Base-by-base conservation (phyloP, 2,797 vertebrate genomes). In the Erithacus rubecula region DNA sequence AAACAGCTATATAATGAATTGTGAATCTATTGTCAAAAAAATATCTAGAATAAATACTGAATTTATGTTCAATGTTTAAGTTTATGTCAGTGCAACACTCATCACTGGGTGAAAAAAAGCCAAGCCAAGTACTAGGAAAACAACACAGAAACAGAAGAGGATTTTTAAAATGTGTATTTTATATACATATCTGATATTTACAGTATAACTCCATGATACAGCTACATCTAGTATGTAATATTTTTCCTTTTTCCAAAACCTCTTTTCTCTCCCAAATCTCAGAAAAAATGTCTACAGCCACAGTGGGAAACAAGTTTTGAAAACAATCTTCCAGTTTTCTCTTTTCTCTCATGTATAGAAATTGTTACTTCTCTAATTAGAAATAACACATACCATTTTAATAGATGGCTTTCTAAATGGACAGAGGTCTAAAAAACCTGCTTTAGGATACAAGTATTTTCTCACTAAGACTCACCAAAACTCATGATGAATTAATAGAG, bases 401-500 rank as follows among this genome's bases (percentile, higher is more conserved):
- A 63, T 43, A 83, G 51, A 62, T 47, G 2, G 36, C 4, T 76
- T 62, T 58, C 37, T 30, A 20, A 70, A 68, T 10, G 77, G 32
- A 53, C 18, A 83, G 30, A 58, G 7, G 21, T 75, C 36, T 83
- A 44, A 52, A 93, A 87, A 74, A 30, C 4, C 68, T 18, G 11
- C 24, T 75, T 64, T 96, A 74, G 13, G 17, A 71, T 37, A 72
- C 12, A 71, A 29, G 67, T 90, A 63, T 51, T 68, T 85, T 92
- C 60, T 95, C 59, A 82, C 22, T 69, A 39, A 53, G 52, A 77
- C 69, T 83, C 60, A 82, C 41, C 59, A 88, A 87, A 91, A 64
- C 15, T 0, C 37, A 91, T 34, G 44, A 87, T 74, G n/a, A 88
- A 80, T 41, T 79, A 70, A 49, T 4, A 79, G 39, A 91, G 49